Base-by-base conservation (phyloP, 2,888 invertebrate genomes). In the Plagodis pulveraria region DNA sequence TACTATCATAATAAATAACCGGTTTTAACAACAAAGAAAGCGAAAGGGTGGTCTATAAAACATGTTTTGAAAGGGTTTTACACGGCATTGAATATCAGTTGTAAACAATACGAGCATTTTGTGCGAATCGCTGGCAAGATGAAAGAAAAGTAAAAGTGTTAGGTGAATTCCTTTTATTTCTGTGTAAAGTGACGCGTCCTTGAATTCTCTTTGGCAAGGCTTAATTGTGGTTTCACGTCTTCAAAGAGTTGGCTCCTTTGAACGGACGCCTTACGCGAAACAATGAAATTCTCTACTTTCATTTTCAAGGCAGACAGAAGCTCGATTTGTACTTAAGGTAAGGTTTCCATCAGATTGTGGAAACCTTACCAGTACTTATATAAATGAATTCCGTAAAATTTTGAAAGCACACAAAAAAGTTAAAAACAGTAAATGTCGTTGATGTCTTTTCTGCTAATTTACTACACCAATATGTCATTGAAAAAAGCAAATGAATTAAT, bases 181-280 rank as follows among this genome's bases (percentile, higher is more conserved):
- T 71, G 76, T 75, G 78, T 76, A 81, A 84, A 85, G 82, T 81
- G 84, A 84, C 76, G 81, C 80, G 87, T 85, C 89, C 91, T 90
- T 89, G 86, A 86, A 86, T 84, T 86, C 85, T 84, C 81, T 78
- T 80, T 77, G 84, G 89, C 80, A 84, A 89, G 86, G 86, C 85
- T 89, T 89, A 89, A 90, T 91, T 91, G 89, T 87, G 89, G 87
- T 87, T 87, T 86, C 79, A 77, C 83, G 80, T 83, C 89, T 89
- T 87, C 90, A 90, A 91, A 91, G 90, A 91, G 90, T 89, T 89
- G 83, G 78, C 67, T 78, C 82, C 84, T 88, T 89, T 86, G 87
- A 87, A 70, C 71, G 76, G 67, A 69, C 64, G 69, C 69, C 70
- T 70, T 74, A 62, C 71, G 66, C 74, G 78, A 86, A 85, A 89